Percentiles rank a stretch among this genome's conserved stretches.
These are phyloP conservation scores for Brachyptera putata DNA, from an alignment of 2,888 invertebrate species.

Conservation along the genomic window DNA sequence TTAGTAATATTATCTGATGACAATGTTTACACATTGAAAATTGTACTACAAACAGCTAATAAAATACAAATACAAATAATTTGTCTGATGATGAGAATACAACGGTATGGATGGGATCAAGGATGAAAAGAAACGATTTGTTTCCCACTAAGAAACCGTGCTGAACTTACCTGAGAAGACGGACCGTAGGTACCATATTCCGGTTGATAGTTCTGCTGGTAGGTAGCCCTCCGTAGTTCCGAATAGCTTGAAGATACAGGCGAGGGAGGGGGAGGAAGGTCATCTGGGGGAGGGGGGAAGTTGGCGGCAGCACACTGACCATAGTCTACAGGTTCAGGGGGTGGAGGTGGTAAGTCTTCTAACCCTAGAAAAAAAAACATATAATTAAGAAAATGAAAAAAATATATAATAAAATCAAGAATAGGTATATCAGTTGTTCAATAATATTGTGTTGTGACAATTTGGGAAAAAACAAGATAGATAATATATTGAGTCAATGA, in stretches of 20 bases:
- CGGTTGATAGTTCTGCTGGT: slow-evolving; percentile 51
- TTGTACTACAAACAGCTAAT: no score
- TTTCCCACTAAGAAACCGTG: not conserved
- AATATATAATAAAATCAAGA: no score
- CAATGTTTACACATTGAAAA: no score
- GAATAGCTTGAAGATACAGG: slow-evolving; percentile 90
- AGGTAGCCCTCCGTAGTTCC: slow-evolving; percentile 75
- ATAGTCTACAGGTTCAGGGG: slow-evolving; percentile 49
- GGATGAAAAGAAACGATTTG: not conserved
- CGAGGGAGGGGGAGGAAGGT: slow-evolving; percentile 76
- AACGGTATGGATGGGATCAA: not conserved
- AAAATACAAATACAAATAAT: no score
- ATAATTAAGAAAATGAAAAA: no score
- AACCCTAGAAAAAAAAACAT: slow-evolving; percentile 26
- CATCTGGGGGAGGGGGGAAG: slow-evolving; percentile 55
- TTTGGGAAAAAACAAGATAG: no score
- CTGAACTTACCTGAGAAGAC: slow-evolving; percentile 60
- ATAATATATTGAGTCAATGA: no score
- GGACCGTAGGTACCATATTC: slow-evolving; percentile 62
- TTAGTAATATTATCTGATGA: no score
- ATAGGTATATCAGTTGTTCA: no score
- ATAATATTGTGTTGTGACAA: no score
- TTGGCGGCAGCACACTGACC: slow-evolving; percentile 46
- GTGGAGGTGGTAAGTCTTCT: slow-evolving; percentile 49
- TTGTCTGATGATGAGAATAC: not conserved